These are phyloP conservation scores for Glaucidium brasilianum DNA, from an alignment of 2,113 vertebrate genomes.

Conservation along the genomic window DNA sequence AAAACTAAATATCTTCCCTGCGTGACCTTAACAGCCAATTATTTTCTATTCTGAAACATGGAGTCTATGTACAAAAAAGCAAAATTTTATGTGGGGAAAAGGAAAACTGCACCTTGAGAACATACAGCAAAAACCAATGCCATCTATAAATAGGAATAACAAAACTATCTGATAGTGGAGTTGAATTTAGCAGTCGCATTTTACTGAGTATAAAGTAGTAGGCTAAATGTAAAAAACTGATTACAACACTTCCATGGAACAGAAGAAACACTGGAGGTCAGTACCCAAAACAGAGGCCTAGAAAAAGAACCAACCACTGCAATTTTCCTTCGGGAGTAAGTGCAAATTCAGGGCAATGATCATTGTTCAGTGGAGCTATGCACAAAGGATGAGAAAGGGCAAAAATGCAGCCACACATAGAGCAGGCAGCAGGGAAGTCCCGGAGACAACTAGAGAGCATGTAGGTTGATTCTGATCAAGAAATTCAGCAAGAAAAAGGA, in stretches of 20 bases:
- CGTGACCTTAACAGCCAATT: background rate
- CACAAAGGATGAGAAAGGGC: background rate
- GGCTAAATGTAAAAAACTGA: slow-evolving; percentile 25
- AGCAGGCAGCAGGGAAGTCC: background rate
- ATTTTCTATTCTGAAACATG: background rate
- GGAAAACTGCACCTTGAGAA: background rate
- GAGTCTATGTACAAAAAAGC: background rate
- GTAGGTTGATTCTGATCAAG: background rate
- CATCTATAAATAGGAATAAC: background rate
- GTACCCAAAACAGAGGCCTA: background rate
- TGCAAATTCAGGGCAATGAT: background rate
- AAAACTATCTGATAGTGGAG: background rate
- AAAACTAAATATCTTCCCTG: background rate
- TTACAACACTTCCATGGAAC: background rate
- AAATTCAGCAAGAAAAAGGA: background rate
- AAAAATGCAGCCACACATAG: background rate
- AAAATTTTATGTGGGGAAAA: background rate
- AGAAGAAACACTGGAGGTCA: background rate
- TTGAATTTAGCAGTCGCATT: background rate
- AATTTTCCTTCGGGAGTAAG: background rate
- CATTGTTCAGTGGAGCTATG: background rate
- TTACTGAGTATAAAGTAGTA: background rate
- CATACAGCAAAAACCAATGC: background rate
- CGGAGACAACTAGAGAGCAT: background rate
- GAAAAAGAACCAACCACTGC: background rate